Conservation (phyloP, 35 echinoderm and acorn worm species). For the Anneissia japonica region DNA sequence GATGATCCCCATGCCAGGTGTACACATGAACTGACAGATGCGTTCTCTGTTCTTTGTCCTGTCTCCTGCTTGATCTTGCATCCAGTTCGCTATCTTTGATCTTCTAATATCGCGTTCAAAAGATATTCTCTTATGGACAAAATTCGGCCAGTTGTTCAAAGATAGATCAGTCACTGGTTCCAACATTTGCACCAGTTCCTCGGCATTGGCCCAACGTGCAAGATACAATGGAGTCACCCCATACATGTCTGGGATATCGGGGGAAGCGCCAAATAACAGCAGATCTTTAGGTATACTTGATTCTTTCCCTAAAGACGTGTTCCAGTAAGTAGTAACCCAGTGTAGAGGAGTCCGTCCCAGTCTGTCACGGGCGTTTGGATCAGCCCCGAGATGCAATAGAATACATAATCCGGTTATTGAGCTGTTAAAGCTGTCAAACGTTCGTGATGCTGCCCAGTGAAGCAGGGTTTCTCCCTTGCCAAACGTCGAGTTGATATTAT, state of each 20-base stretch:
- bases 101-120: not conserved
- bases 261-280: not conserved
- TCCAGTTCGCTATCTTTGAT: not conserved
- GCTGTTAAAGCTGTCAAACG: not conserved
- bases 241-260: not conserved
- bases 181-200: not conserved
- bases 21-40: not conserved
- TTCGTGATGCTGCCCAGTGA: not conserved
- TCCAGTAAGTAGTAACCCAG: not conserved
- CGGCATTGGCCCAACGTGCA: not conserved
- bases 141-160: not conserved
- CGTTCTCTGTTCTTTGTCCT: not conserved
- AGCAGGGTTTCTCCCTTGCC: not conserved
- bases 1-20: not conserved
- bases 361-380: not conserved
- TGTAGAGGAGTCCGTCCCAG: not conserved
- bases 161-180: not conserved
- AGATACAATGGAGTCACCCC: not conserved
- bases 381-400: not conserved
- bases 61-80: not conserved
- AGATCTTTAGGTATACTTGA: not conserved
- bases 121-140: not conserved
- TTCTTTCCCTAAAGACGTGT: not conserved
- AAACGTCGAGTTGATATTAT: not conserved
- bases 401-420: not conserved